Conservation (phyloP, 2,888 invertebrate species). For the Polydrusus tereticollis region DNA sequence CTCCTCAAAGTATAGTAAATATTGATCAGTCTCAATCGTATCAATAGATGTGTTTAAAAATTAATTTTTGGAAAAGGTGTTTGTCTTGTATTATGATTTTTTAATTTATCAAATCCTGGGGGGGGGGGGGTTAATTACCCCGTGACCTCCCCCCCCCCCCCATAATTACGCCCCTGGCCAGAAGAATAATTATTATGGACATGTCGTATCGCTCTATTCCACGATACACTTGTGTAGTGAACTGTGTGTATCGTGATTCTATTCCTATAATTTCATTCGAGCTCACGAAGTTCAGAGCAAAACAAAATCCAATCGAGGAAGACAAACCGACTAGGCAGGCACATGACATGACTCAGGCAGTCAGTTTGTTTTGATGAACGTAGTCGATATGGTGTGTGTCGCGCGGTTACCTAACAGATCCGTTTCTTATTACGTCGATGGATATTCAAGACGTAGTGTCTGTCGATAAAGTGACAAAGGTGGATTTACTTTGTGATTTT, state of each 20-base stretch:
- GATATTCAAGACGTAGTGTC: background rate
- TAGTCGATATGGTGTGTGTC: background rate
- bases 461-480: background rate
- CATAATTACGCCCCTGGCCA: too few species aligned
- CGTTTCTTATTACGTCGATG: constrained; percentile 1
- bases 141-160: too few species aligned
- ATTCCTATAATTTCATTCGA: constrained; percentile 6
- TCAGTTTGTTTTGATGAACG: constrained; percentile 37
- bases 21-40: too few species aligned
- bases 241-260: background rate
- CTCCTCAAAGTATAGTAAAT: too few species aligned
- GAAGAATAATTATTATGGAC: too few species aligned
- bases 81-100: too few species aligned
- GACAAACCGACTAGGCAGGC: constrained; percentile 35
- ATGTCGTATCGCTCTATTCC: too few species aligned
- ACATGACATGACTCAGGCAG: constrained; percentile 28
- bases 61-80: too few species aligned
- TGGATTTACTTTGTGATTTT: background rate
- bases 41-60: too few species aligned
- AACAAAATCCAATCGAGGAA: constrained; percentile 39
- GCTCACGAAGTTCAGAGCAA: constrained; percentile 17
- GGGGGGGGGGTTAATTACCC: too few species aligned
- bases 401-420: background rate
- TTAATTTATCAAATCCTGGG: too few species aligned
- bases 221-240: too few species aligned